Evolutionary conservation across 2,888 invertebrate genomes (phyloP).

Genomic region (Epiperipatus broadwayi): DNA sequence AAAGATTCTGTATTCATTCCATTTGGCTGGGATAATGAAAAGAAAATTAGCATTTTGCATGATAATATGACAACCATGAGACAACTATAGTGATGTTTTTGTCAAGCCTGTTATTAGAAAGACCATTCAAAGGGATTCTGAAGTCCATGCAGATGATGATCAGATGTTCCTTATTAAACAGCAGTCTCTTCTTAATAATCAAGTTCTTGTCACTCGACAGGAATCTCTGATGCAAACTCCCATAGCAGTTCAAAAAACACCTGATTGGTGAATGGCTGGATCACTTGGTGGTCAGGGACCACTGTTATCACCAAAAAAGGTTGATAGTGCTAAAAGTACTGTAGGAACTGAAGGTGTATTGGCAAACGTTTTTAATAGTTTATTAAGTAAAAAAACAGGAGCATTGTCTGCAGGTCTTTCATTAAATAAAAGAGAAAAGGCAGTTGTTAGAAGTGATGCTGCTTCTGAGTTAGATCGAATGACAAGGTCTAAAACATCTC

Average conservation of each 20-base stretch:
- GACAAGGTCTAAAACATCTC: conserved; percentile 43
- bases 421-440: conserved; percentile 41
- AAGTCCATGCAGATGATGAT: conserved; percentile 81
- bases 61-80: conserved; percentile 88
- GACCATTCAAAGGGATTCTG: conserved; percentile 67
- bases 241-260: conserved; percentile 32
- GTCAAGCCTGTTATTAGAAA: conserved; percentile 49
- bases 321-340: conserved; percentile 54
- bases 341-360: conserved; percentile 77
- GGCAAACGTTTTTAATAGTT: conserved; percentile 93
- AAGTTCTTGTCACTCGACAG: conserved; percentile 20
- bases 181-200: conserved; percentile 36
- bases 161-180: conserved; percentile 74
- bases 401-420: too few relatives aligned
- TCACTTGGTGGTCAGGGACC: conserved; percentile 30
- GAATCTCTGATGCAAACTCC: conserved; percentile 29
- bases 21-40: conserved; percentile 95
- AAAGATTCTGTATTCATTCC: conserved; percentile 95
- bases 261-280: conserved; percentile 26
- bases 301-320: conserved; percentile 34
- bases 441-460: conserved; percentile 63
- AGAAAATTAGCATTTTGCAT: conserved; percentile 89
- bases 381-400: conserved; percentile 80
- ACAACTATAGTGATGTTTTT: conserved; percentile 69
- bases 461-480: conserved; percentile 79